A percentile compares a stretch with the other conserved stretches of the same genome.
Conservation (phyloP, 2,113 vertebrate species). For the Xiphias gladius region DNA sequence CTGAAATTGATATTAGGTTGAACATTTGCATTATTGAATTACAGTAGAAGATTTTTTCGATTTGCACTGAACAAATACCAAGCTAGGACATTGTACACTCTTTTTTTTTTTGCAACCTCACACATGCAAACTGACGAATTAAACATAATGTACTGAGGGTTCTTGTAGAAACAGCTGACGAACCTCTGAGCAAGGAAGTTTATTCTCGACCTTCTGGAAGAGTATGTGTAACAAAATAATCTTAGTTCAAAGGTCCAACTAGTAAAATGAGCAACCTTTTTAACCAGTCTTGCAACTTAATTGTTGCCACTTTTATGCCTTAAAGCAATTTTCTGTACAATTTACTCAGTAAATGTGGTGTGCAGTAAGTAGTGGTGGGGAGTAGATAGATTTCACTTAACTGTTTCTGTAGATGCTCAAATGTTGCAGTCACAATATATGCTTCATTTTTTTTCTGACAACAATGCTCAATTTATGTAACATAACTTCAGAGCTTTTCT, state of each 20-base stretch:
- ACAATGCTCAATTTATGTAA: neutral
- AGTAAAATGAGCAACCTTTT: neutral
- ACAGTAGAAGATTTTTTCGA: neutral
- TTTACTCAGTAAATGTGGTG: neutral
- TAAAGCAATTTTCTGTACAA: neutral
- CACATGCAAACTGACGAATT: neutral
- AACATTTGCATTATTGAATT: slow-evolving; percentile 27
- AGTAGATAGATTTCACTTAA: neutral
- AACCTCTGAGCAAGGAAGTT: neutral
- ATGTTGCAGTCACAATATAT: neutral
- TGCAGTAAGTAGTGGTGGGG: neutral
- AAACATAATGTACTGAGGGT: neutral
- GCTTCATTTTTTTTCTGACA: neutral
- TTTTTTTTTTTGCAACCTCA: neutral
- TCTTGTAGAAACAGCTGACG: neutral
- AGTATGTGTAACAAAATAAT: neutral
- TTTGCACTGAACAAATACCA: slow-evolving; percentile 1
- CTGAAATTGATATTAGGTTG: neutral
- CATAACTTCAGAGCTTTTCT: slow-evolving; percentile 6
- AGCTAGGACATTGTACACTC: neutral
- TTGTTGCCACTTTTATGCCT: no score
- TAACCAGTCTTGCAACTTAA: no score
- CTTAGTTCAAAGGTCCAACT: neutral
- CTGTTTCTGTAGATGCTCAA: neutral
- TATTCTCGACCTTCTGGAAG: neutral